Evolutionary conservation across 37 sponge, comb jelly and placozoan genomes (phyloP).

Genomic region (Axinella damicornis): DNA sequence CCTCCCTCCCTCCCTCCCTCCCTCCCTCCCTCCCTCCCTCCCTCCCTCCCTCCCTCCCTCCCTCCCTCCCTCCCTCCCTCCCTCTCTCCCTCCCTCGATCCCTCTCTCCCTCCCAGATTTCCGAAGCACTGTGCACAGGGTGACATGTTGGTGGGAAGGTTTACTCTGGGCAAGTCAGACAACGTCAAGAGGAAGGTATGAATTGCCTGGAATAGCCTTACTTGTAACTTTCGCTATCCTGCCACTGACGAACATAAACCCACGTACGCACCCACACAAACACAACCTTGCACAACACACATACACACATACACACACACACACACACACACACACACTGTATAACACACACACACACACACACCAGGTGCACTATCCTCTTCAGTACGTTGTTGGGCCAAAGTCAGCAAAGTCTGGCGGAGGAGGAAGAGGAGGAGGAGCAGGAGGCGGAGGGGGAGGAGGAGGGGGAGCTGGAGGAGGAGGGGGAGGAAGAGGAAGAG

Average conservation of each 20-base stretch:
- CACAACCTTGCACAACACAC: too few relatives aligned
- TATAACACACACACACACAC: background rate
- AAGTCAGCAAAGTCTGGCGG: constrained; percentile 6
- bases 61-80: too few relatives aligned
- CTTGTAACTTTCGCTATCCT: too few relatives aligned
- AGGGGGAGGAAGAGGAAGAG: too few relatives aligned
- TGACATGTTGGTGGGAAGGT: constrained; percentile 49
- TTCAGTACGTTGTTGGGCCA: constrained; percentile 60
- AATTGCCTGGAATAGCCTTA: too few relatives aligned
- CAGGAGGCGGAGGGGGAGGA: background rate
- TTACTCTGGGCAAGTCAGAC: constrained; percentile 62
- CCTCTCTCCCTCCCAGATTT: background rate
- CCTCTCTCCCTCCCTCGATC: too few relatives aligned
- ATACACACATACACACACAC: background rate
- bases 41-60: too few relatives aligned
- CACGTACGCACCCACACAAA: too few relatives aligned
- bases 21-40: too few relatives aligned
- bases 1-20: too few relatives aligned
- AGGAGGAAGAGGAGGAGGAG: background rate
- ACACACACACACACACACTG: constrained; percentile 9
- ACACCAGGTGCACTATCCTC: constrained; percentile 59
- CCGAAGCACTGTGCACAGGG: constrained; percentile 48
- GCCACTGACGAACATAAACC: too few relatives aligned
- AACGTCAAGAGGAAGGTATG: constrained; percentile 68
- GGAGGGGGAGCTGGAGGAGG: too few relatives aligned